phyloP scores from a whole-genome alignment of 2,797 vertebrate species.

The Platalea minor region DNA sequence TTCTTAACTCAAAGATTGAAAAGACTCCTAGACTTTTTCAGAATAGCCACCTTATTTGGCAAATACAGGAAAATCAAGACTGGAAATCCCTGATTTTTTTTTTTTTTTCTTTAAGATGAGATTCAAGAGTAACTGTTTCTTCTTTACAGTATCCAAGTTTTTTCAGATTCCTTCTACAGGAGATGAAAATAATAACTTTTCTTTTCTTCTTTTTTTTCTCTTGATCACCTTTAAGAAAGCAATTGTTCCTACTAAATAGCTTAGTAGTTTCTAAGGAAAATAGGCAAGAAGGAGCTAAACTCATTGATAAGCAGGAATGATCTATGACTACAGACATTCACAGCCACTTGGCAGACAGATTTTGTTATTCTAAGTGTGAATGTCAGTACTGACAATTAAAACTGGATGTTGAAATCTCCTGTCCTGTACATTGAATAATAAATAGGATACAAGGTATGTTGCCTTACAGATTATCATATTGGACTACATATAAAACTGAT shows the following conservation, averaged over 20 bases:
- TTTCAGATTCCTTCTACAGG: background rate
- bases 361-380: background rate
- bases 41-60: background rate
- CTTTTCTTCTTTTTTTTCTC: background rate
- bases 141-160: background rate
- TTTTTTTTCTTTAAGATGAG: background rate
- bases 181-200: background rate
- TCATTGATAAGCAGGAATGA: background rate
- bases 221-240: background rate
- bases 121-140: background rate
- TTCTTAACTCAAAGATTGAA: background rate
- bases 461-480: background rate
- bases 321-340: background rate
- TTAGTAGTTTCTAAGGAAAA: background rate
- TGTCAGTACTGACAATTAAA: background rate
- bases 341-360: background rate
- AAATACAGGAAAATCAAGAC: background rate
- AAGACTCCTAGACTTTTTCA: background rate
- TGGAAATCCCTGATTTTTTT: background rate
- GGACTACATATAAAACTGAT: background rate
- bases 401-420: background rate
- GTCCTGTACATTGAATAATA: background rate
- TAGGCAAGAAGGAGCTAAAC: background rate
- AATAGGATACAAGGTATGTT: accelerated
- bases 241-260: background rate